Evolutionary conservation across 2,888 invertebrate species (phyloP).

Genomic region (Platycheirus albimanus): DNA sequence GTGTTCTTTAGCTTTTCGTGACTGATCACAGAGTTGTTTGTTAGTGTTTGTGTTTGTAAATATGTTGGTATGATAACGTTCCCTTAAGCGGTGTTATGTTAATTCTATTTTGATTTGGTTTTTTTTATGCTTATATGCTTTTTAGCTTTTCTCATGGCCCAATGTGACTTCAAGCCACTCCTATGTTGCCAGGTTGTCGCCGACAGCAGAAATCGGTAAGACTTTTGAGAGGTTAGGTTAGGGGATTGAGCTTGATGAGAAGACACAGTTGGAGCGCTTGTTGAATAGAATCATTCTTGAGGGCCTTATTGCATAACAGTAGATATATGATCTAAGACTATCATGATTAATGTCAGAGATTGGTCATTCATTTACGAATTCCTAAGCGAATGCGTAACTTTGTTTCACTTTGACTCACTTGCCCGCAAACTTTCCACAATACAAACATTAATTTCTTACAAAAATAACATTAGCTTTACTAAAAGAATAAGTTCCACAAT

Average conservation of each 20-base stretch:
- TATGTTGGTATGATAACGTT: constrained; percentile 17
- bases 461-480: too few relatives aligned
- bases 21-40: constrained; percentile 62
- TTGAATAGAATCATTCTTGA: constrained; percentile 43
- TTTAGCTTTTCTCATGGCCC: constrained; percentile 41
- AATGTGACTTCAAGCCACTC: constrained; percentile 54
- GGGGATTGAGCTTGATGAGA: constrained; percentile 22
- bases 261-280: constrained; percentile 35
- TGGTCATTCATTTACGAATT: background rate
- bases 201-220: constrained; percentile 25
- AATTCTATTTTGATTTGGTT: constrained; percentile 45
- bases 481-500: too few relatives aligned
- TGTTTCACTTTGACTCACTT: too few relatives aligned
- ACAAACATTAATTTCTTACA: too few relatives aligned
- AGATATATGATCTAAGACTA: background rate
- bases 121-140: constrained; percentile 5
- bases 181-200: constrained; percentile 69
- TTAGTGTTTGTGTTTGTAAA: background rate
- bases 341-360: background rate
- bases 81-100: constrained; percentile 61
- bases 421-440: too few relatives aligned
- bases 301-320: background rate
- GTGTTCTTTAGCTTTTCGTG: constrained; percentile 56
- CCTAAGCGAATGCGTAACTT: background rate
- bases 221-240: constrained; percentile 38